Evolutionary conservation across 1,140 invertebrate genomes (phyloP), one percentile per base, ranked within the genome.

Genomic region (Prorops nasuta): DNA sequence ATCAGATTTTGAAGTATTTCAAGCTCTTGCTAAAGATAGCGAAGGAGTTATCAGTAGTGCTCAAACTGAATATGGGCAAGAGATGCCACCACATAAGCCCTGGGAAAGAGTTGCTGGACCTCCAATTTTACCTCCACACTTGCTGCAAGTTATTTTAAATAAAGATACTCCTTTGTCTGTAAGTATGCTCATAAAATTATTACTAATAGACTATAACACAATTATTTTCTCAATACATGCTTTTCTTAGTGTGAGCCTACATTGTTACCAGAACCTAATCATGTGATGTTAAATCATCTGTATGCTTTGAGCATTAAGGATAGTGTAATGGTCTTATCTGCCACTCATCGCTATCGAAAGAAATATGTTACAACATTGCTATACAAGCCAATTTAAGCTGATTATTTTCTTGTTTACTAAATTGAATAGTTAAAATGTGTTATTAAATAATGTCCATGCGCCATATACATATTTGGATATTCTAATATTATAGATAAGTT

Each of bases 231-330:
- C 7, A 22, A 2, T n/a, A 4, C 37, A 24, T 20, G 43, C 9
- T 59, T 18, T 58, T 81, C 83, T 54, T 77, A 96, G 91, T 98
- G 95, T 79, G 97, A 99, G 78, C 97, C 97, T 38, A 98, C 95
- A 38, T 80, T 99, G 55, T 77, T 99, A 60, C 97, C 97, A n/a
- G 95, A 98, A 79, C 95, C 97, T 58, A 98, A 98, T 76, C 96
- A 98, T 76, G 96, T 99, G 1, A 99, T 99, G 96, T 81, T 99
- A 56, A 99, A 99, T 78, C 97, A 99, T 80, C 78, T 99, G n/a
- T 99, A 99, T 80, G 97, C 97, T 14, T 80, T 99, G 47, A 98
- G 95, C 31, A 99, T 99, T 64, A 98, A 98, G 81, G 96, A 99
- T 79, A 96, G 96, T 34, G 96, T 99, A 1, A 98, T 99, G 94